Percentiles rank a stretch among this genome's conserved stretches.
phyloP scores from a whole-genome alignment of 2,113 vertebrate species.

The Balaeniceps rex region DNA sequence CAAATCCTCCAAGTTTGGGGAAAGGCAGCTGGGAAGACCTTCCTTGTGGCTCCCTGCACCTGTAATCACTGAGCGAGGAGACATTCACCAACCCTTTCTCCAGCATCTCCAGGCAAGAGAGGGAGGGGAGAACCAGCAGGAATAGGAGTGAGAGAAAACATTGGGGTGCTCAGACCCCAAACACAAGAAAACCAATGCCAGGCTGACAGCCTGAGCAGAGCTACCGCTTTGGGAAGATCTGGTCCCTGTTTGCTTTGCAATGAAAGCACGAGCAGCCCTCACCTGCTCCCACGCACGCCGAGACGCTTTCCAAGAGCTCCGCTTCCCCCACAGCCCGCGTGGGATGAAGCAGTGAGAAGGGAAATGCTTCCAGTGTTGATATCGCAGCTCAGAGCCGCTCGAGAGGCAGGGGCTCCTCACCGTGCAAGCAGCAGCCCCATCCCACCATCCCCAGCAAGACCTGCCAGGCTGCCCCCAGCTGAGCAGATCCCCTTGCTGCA shows the following conservation, averaged over 20 bases:
- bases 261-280: not conserved
- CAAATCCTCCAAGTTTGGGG: not conserved
- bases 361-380: not conserved
- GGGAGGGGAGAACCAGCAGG: not conserved
- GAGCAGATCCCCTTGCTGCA: not conserved
- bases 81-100: not conserved
- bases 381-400: not conserved
- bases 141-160: not conserved
- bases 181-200: not conserved
- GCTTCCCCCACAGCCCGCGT: not conserved
- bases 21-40: not conserved
- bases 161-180: not conserved
- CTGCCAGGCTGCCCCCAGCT: not conserved
- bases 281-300: not conserved
- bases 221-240: not conserved
- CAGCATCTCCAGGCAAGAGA: not conserved
- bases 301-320: slow-evolving; percentile 20
- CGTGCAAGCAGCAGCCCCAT: not conserved
- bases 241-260: not conserved
- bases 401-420: not conserved
- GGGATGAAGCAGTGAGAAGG: not conserved
- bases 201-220: not conserved
- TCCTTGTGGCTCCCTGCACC: not conserved
- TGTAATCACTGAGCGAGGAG: not conserved
- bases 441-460: not conserved